Evolutionary conservation across 2,797 vertebrate genomes (phyloP), one percentile per base, ranked within the genome.

Genomic region (Nothura maculosa): DNA sequence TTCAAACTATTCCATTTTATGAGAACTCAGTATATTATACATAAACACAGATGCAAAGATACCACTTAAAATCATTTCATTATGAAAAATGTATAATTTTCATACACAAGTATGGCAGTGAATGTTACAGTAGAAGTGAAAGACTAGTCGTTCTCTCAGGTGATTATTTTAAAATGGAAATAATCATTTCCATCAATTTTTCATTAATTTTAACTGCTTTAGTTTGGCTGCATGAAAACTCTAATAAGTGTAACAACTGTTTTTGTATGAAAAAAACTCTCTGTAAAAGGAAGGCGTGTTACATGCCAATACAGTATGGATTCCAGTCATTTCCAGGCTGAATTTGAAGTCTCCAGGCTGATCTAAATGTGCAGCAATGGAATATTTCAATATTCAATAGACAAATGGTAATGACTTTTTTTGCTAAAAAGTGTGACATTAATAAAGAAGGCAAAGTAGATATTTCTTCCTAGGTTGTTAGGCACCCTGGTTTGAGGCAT

Each of bases 131-230:
- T 21, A 85, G 61, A 22, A 93, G 28, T 24, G 82, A 48, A 67
- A 85, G 61, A 63, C 28, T 64, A 34, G 16, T 80, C 6, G 10
- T 91, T 57, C 66, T 91, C 62, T 61, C 0, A 3, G 17, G 45
- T 90, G 64, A 78, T 80, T 82, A 72, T 87, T 93, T 94, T 50
- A n/a, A 77, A 85, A 47, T 17, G 5, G 24, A 72, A 66, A 89
- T 77, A 17, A 69, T 64, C 60, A 87, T 77, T 95, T 85, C 68
- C 43, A 28, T 45, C 40, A 64, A 12, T 77, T 82, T 73, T 87
- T 90, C 55, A 77, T 82, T 82, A 80, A 3, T 80, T 87, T 95
- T 76, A 57, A 92, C 68, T 75, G 17, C 67, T 87, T 54, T 89
- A 89, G 27, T 62, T 85, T 85, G 54, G 54, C 32, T 94, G 43